Evolutionary conservation across 2,113 vertebrate species (phyloP).

Genomic region (Collichthys lucidus): DNA sequence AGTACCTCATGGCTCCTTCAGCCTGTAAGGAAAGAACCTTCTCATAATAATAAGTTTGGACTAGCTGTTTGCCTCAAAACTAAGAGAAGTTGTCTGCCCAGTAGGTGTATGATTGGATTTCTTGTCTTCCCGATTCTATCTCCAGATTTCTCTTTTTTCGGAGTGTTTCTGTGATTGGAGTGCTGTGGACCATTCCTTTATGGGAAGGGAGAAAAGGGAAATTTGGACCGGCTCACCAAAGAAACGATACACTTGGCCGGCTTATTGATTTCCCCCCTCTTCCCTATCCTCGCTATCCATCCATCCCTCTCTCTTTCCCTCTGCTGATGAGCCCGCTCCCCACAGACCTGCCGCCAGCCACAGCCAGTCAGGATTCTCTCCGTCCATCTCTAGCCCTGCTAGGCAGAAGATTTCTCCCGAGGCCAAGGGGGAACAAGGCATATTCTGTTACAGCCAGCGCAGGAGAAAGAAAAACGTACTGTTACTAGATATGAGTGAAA

Average conservation of each 20-base stretch:
- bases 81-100: slow-evolving; percentile 28
- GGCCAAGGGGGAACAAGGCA: slow-evolving; percentile 72
- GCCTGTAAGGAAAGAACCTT: slow-evolving; percentile 4
- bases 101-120: slow-evolving; percentile 51
- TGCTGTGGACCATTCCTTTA: slow-evolving; percentile 51
- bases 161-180: slow-evolving; percentile 50
- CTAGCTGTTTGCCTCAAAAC: slow-evolving; percentile 29
- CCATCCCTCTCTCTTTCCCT: slow-evolving; percentile 51
- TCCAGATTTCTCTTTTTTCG: slow-evolving; percentile 33
- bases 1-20: slow-evolving; percentile 15
- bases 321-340: slow-evolving; percentile 70
- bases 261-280: slow-evolving; percentile 79
- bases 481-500: slow-evolving; percentile 86
- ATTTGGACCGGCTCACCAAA: slow-evolving; percentile 53
- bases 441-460: slow-evolving; percentile 81
- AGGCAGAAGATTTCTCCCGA: slow-evolving; percentile 77
- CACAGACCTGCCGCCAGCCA: slow-evolving; percentile 63
- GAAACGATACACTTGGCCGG: slow-evolving; percentile 57
- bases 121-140: slow-evolving; percentile 43
- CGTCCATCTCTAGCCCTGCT: slow-evolving; percentile 66
- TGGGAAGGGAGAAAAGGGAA: slow-evolving; percentile 37
- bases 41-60: slow-evolving; percentile 41
- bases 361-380: slow-evolving; percentile 60
- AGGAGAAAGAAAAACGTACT: slow-evolving; percentile 78
- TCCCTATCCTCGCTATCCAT: slow-evolving; percentile 34